phyloP scores from a whole-genome alignment of 2,797 vertebrate species.

The Peromyscus melanophrys region DNA sequence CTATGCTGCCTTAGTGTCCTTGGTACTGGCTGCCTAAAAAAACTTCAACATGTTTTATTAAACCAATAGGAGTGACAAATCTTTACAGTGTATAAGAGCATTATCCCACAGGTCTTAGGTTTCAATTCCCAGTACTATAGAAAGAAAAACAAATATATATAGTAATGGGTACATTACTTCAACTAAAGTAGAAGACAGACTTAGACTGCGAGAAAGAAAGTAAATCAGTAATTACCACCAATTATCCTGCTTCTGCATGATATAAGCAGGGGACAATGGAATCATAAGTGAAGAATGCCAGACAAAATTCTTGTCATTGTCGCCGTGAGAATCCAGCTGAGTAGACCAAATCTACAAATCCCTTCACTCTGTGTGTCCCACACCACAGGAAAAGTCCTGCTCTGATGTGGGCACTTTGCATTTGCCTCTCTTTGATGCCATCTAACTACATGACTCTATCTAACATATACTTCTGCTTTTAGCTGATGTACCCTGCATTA shows the following conservation, averaged over 20 bases:
- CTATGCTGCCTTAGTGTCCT: neutral
- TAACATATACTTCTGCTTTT: constrained; percentile 7
- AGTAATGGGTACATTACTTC: constrained; percentile 1
- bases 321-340: neutral
- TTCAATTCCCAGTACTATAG: neutral
- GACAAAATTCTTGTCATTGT: constrained; percentile 3
- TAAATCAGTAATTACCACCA: constrained; percentile 54
- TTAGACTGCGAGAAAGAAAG: constrained; percentile 49
- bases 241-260: constrained; percentile 32
- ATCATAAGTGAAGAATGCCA: neutral
- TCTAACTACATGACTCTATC: neutral
- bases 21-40: neutral
- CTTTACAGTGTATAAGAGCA: too few relatives aligned
- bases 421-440: neutral
- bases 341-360: neutral
- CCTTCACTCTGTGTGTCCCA: neutral
- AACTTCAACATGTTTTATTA: neutral
- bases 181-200: constrained; percentile 52
- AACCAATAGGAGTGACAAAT: too few relatives aligned
- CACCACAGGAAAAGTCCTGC: neutral
- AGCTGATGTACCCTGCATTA: neutral
- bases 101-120: neutral
- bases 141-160: neutral
- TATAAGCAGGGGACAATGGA: neutral
- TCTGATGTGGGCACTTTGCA: constrained; percentile 39